A percentile compares a stretch with the other conserved stretches of the same genome.
phyloP scores from a whole-genome alignment of 1,140 invertebrate genomes.

The Panagrolaimus sp. region DNA sequence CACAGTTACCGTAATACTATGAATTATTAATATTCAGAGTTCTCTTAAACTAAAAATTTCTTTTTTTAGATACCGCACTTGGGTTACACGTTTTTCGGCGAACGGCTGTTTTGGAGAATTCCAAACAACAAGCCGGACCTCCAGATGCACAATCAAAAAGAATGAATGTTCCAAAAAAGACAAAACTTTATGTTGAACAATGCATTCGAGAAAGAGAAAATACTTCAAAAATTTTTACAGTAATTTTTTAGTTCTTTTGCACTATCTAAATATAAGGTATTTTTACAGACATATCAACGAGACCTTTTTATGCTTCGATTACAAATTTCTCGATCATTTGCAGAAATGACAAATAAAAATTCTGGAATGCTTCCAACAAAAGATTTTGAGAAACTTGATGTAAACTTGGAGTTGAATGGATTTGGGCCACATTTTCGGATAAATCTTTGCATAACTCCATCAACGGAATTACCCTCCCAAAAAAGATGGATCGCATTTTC shows the following conservation, averaged over 20 bases:
- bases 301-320: slow-evolving; percentile 7
- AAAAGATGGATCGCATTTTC: slow-evolving; percentile 8
- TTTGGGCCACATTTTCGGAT: slow-evolving; percentile 5
- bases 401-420: background rate
- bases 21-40: no score
- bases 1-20: no score
- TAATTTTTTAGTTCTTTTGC: background rate
- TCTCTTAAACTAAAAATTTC: no score
- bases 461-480: background rate
- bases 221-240: background rate
- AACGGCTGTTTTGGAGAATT: background rate
- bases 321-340: slow-evolving; percentile 1
- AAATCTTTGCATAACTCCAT: background rate
- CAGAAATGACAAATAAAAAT: background rate
- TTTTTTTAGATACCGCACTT: background rate
- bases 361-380: background rate
- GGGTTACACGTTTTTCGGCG: background rate
- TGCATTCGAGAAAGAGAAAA: background rate
- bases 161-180: slow-evolving; percentile 13
- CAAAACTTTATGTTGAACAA: slow-evolving; percentile 7
- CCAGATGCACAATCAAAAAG: background rate
- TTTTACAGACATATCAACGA: background rate
- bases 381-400: background rate
- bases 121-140: background rate
- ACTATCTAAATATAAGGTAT: background rate